A percentile compares a stretch with the other conserved stretches of the same genome.
Evolutionary conservation across 2,113 vertebrate genomes (phyloP).

Genomic region (Mastomys natalensis): DNA sequence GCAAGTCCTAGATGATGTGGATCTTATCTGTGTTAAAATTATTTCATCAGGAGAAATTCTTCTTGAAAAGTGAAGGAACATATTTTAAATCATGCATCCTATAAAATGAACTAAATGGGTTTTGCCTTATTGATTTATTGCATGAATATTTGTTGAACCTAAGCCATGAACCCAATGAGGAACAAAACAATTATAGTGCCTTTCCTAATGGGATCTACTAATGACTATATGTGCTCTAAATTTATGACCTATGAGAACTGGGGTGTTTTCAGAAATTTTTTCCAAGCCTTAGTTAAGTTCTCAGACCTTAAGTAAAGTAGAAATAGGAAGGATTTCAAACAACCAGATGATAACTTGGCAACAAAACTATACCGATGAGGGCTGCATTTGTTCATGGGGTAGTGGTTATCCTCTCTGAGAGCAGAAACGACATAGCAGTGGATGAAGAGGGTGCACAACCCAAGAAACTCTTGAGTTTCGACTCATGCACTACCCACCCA

Average conservation of each 20-base stretch:
- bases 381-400: not conserved
- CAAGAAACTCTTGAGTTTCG: not conserved
- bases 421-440: not conserved
- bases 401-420: not conserved
- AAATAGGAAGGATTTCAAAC: not conserved
- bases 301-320: not conserved
- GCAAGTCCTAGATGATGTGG: not conserved
- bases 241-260: not conserved
- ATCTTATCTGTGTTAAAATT: not conserved
- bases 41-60: not conserved
- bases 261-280: not conserved
- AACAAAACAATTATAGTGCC: not conserved
- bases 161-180: slow-evolving; percentile 11
- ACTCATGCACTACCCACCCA: not conserved
- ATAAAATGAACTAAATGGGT: not conserved
- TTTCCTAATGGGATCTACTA: not conserved
- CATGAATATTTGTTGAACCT: slow-evolving; percentile 28
- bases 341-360: not conserved
- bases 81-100: not conserved
- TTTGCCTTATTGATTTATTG: not conserved
- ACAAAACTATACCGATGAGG: not conserved
- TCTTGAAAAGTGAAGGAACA: not conserved
- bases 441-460: not conserved
- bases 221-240: not conserved
- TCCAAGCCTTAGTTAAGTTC: not conserved